These are phyloP conservation scores for Coregonus clupeaformis DNA, from an alignment of 2,113 vertebrate species.

Conservation along the genomic window DNA sequence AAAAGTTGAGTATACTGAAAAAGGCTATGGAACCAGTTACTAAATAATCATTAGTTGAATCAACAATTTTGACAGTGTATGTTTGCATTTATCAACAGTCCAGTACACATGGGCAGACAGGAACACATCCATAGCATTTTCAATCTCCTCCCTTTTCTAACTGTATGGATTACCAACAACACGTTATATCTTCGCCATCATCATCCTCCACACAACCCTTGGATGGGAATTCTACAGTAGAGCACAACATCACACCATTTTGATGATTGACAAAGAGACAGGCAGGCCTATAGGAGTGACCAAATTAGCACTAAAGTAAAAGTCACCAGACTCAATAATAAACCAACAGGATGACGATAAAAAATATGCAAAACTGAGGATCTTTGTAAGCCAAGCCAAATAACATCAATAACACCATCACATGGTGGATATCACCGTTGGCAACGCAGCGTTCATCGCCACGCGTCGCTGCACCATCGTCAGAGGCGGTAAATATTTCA, in stretches of 20 bases:
- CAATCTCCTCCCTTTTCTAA: not conserved
- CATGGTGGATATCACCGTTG: conserved; percentile 56
- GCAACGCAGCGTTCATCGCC: conserved; percentile 48
- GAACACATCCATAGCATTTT: not conserved
- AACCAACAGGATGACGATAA: not conserved
- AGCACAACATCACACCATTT: no score
- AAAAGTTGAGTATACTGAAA: no score
- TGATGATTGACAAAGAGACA: no score
- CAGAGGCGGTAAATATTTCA: conserved; percentile 72
- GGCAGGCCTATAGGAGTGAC: no score
- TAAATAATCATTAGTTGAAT: no score
- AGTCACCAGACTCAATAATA: no score
- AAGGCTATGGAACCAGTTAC: no score
- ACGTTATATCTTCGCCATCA: not conserved
- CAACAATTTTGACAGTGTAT: no score
- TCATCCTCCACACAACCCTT: not conserved
- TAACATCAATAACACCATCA: conserved; percentile 61
- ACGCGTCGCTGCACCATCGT: conserved; percentile 47
- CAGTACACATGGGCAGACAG: not conserved
- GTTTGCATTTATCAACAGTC: not conserved
- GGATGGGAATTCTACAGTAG: not conserved
- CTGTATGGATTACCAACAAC: no score
- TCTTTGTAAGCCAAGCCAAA: conserved; percentile 27
- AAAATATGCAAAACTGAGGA: not conserved
- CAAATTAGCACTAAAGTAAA: no score